Evolutionary conservation across 2,797 vertebrate species (phyloP).

Genomic region (Sebastes minor): DNA sequence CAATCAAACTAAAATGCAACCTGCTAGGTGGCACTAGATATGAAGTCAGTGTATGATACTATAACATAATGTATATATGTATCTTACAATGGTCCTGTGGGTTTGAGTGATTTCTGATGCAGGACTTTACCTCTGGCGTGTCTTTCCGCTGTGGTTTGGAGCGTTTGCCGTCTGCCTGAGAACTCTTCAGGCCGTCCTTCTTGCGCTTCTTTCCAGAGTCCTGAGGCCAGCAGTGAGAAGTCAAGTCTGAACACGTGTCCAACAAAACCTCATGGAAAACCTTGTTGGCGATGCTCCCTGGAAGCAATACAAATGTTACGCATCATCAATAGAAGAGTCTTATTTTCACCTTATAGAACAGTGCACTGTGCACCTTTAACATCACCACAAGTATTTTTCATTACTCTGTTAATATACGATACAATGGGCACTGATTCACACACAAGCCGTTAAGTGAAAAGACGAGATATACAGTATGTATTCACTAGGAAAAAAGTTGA

Average conservation of each 20-base stretch:
- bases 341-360: background rate
- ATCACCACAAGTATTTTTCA: background rate
- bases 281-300: slow-evolving; percentile 90
- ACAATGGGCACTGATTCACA: background rate
- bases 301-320: background rate
- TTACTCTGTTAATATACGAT: background rate
- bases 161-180: slow-evolving; percentile 82
- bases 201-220: slow-evolving; percentile 88
- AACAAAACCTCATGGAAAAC: slow-evolving; percentile 92
- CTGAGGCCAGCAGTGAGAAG: slow-evolving; percentile 88
- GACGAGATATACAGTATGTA: background rate
- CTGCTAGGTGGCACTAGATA: background rate
- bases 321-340: background rate
- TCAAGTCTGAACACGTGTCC: slow-evolving; percentile 86
- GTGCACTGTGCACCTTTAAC: fast-evolving
- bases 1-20: background rate
- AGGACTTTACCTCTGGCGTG: slow-evolving; percentile 61
- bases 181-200: slow-evolving; percentile 77
- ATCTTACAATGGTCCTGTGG: too few species aligned
- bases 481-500: background rate
- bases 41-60: background rate
- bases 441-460: background rate
- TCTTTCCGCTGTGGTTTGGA: slow-evolving; percentile 76
- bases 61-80: too few species aligned
- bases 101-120: background rate